Evolutionary conservation across 2,113 vertebrate genomes (phyloP).

Genomic region (Zapus hudsonius): DNA sequence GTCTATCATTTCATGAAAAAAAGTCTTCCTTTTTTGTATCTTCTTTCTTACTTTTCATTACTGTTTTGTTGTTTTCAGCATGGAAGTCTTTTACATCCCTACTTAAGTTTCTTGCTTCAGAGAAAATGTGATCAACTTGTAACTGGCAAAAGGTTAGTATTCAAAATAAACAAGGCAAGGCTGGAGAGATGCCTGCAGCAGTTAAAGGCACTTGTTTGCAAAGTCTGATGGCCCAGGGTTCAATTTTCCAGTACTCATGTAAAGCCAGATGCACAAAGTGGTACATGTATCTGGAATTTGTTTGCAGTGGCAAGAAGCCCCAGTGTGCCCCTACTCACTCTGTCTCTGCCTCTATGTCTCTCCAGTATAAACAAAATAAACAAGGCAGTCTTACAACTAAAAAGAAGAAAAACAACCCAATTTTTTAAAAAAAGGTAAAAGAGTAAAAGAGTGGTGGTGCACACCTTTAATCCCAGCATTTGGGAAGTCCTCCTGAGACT

Average conservation of each 20-base stretch:
- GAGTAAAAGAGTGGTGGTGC: no score
- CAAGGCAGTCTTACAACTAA: neutral
- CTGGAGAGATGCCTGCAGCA: no score
- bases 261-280: no score
- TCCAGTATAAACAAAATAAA: neutral
- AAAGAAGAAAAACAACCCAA: neutral
- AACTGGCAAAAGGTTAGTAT: neutral
- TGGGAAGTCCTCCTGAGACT: no score
- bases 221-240: no score
- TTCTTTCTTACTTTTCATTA: neutral
- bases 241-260: no score
- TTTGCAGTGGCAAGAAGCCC: no score
- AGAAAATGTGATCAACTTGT: neutral
- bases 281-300: no score
- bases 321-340: no score
- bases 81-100: neutral
- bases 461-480: neutral
- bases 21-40: neutral
- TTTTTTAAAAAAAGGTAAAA: neutral
- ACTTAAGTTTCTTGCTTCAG: conserved; percentile 2
- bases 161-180: no score
- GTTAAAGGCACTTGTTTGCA: no score
- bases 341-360: no score
- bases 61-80: conserved; percentile 31
- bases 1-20: neutral